Base-by-base conservation (phyloP, 2,888 invertebrate genomes). In the Panopea generosa region DNA sequence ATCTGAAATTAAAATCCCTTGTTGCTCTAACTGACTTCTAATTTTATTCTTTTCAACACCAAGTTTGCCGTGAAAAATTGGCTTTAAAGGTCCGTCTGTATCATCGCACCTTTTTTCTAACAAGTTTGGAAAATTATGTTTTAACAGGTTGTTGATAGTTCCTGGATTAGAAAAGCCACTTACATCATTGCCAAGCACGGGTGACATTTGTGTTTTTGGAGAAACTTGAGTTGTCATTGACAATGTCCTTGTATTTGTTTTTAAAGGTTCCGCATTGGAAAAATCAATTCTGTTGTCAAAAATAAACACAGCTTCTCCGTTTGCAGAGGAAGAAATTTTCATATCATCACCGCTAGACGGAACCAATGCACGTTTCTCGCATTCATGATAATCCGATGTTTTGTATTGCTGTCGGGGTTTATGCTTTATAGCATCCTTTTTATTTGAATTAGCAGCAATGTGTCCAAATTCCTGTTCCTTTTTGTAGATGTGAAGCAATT, bases 401-500 rank as follows among this genome's bases (percentile, higher is more conserved):
- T 59, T 67, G 50, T 67, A 59, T 1, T 57, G 50, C 1, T 47
- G 20, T 20, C 47, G 22, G 9, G 11, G 57, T 40, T 40, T 57
- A 7, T 50, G 57, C 18, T 57, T 67, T 14, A 6, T 49, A 6
- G 27, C 33, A 6, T 67, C 50, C 20, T 59, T 67, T 26, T 40
- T 49, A 20, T 57, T 67, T 2, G 11, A n/a, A 18, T 67, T 65
- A 6, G 45, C 57, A 18, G 47, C 16, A 20, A 27, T 7, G 38
- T 57, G n/a, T 16, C 43, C 27, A 3, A 38, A 38, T 20, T 33
- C 24, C 9, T 24, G 33, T 38, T 67, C 66, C 49, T 61, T 55
- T 22, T 66, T 59, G 29, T 73, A 73, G 4, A 73, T 29, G 6
- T 73, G 40, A 3, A 66, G 45, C 55, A 61, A 55, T 50, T 73